Conservation (phyloP, 1,140 invertebrate species). For the Neodiprion fabricii region DNA sequence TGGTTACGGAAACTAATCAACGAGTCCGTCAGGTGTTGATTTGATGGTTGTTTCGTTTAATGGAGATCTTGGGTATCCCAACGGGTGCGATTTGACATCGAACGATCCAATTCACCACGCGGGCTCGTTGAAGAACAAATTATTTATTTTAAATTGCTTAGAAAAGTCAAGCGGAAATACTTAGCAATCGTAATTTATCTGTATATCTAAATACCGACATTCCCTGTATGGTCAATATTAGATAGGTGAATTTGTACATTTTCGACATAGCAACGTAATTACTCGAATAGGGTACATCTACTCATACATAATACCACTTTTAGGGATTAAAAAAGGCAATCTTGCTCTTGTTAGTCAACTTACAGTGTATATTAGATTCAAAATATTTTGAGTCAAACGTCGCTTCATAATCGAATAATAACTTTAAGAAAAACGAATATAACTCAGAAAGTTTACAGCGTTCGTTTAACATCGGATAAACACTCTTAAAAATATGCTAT, state of each 20-base stretch:
- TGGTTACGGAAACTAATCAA: not conserved
- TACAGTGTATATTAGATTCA: not conserved
- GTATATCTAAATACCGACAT: constrained; percentile 21
- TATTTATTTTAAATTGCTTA: not conserved
- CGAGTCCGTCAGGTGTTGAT: too few species aligned
- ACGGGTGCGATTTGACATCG: too few species aligned
- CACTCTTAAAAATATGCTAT: too few species aligned
- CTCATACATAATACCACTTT: not conserved
- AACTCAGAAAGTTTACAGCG: too few species aligned
- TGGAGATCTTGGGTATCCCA: too few species aligned
- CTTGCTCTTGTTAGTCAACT: not conserved
- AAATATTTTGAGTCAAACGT: too few species aligned
- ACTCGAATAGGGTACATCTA: not conserved
- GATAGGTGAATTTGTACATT: constrained; percentile 38
- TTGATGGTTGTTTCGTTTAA: too few species aligned
- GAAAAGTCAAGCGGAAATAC: not conserved
- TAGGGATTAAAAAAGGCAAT: not conserved
- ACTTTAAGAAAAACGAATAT: too few species aligned
- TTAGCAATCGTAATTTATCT: not conserved
- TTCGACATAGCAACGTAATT: not conserved
- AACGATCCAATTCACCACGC: too few species aligned
- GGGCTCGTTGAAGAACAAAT: not conserved
- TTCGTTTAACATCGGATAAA: too few species aligned
- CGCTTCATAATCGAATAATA: too few species aligned
- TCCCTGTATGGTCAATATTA: constrained; percentile 64